These are phyloP conservation scores for Lepidurus arcticus DNA, from an alignment of 1,140 invertebrate genomes.

Conservation along the genomic window DNA sequence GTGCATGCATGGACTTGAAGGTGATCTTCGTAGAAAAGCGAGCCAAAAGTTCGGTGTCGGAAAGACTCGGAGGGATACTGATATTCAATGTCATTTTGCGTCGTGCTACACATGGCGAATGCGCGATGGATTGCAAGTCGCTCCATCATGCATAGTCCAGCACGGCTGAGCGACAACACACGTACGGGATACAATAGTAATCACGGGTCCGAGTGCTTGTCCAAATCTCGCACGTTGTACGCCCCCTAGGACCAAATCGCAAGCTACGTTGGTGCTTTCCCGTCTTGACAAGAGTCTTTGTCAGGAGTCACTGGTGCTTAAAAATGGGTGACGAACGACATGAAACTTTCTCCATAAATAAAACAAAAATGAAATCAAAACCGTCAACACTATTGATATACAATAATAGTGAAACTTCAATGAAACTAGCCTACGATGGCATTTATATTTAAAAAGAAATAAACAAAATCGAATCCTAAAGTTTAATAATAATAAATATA, in stretches of 20 bases:
- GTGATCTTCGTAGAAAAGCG: too few relatives aligned
- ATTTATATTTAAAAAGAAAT: too few relatives aligned
- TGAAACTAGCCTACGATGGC: too few relatives aligned
- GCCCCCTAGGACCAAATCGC: neutral
- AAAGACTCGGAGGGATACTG: neutral
- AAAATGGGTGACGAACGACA: neutral
- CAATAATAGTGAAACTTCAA: too few relatives aligned
- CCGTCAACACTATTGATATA: too few relatives aligned
- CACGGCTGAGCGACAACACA: neutral
- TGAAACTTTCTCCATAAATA: too few relatives aligned
- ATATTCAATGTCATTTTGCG: neutral
- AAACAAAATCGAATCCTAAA: too few relatives aligned
- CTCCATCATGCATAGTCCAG: neutral
- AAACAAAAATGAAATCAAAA: too few relatives aligned
- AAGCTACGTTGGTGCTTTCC: neutral
- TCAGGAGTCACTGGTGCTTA: neutral
- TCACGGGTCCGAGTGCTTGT: neutral
- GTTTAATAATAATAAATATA: too few relatives aligned
- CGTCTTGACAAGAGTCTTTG: neutral
- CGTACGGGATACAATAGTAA: constrained; percentile 5
- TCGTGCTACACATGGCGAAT: neutral
- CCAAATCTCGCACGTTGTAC: neutral
- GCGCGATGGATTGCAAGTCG: neutral
- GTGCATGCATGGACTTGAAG: too few relatives aligned
- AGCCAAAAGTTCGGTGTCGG: too few relatives aligned